Conservation (phyloP, 2,113 vertebrate species). For the Ascaphus truei region DNA sequence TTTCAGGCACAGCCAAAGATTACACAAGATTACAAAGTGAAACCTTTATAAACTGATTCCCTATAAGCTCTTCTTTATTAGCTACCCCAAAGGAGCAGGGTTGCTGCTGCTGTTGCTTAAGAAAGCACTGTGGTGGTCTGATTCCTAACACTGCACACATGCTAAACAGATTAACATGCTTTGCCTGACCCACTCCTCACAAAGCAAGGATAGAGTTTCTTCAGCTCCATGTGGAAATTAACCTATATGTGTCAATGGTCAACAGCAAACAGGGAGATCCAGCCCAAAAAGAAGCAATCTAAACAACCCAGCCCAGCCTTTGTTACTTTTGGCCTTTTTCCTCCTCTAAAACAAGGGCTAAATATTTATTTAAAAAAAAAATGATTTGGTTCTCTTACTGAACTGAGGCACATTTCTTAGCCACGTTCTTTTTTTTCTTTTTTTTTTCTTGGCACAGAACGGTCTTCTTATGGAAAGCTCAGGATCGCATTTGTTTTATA, state of each 20-base stretch:
- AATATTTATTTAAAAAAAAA: conserved; percentile 66
- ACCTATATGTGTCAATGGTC: conserved; percentile 72
- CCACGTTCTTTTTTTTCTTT: conserved; percentile 35
- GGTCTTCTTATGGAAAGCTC: conserved; percentile 16
- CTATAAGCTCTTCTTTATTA: conserved; percentile 60
- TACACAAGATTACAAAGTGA: conserved; percentile 21
- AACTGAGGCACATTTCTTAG: conserved; percentile 42
- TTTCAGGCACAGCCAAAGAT: conserved; percentile 34
- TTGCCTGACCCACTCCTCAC: conserved; percentile 70
- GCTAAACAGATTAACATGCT: conserved; percentile 89
- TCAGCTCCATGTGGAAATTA: conserved; percentile 76
- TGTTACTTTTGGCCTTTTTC: conserved; percentile 61
- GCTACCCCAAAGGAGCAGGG: conserved; percentile 54
- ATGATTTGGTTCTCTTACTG: conserved; percentile 40
- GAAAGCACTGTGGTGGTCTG: conserved; percentile 68
- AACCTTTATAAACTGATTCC: conserved; percentile 48
- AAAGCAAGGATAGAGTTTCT: conserved; percentile 77
- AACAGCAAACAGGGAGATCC: conserved; percentile 66
- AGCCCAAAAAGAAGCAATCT: conserved; percentile 64
- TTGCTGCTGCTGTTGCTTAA: conserved; percentile 52
- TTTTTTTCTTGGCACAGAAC: conserved; percentile 27
- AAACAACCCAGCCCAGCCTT: conserved; percentile 66
- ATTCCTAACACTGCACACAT: conserved; percentile 78
- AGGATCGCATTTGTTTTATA: conserved; percentile 20
- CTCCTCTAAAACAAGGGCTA: conserved; percentile 41